Conservation (phyloP, 2,113 vertebrate genomes). For the Vimba vimba region DNA sequence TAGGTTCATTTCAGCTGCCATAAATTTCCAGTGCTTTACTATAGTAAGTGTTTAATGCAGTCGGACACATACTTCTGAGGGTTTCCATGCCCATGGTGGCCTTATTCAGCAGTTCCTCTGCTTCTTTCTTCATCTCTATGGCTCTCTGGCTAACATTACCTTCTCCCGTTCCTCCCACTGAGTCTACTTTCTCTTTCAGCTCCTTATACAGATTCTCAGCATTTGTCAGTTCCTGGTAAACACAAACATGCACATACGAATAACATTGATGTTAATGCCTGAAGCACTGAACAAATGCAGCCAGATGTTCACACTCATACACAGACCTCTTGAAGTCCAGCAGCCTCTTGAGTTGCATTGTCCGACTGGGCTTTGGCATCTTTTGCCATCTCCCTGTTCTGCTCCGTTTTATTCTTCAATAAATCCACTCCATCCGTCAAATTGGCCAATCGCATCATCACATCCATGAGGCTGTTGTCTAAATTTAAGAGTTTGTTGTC, state of each 20-base stretch:
- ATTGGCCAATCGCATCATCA: conserved; percentile 72
- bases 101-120: conserved; percentile 75
- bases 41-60: neutral
- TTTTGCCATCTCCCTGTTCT: conserved; percentile 69
- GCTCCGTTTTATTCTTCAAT: conserved; percentile 70
- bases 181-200: conserved; percentile 71
- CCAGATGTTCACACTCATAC: conserved; percentile 39
- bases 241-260: conserved; percentile 38
- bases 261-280: neutral
- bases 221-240: conserved; percentile 74
- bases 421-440: conserved; percentile 68
- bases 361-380: conserved; percentile 69
- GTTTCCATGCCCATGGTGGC: conserved; percentile 73
- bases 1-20: neutral
- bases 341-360: conserved; percentile 65
- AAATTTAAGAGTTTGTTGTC: conserved; percentile 67
- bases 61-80: conserved; percentile 74
- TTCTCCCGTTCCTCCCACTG: conserved; percentile 60
- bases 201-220: conserved; percentile 70
- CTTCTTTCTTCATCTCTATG: conserved; percentile 72
- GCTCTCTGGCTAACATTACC: conserved; percentile 67
- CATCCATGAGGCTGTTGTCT: conserved; percentile 70
- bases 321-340: conserved; percentile 71
- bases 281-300: neutral
- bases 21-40: neutral